Evolutionary conservation across 1,140 invertebrate genomes (phyloP), one percentile per base, ranked within the genome.

Genomic region (Portunus trituberculatus): DNA sequence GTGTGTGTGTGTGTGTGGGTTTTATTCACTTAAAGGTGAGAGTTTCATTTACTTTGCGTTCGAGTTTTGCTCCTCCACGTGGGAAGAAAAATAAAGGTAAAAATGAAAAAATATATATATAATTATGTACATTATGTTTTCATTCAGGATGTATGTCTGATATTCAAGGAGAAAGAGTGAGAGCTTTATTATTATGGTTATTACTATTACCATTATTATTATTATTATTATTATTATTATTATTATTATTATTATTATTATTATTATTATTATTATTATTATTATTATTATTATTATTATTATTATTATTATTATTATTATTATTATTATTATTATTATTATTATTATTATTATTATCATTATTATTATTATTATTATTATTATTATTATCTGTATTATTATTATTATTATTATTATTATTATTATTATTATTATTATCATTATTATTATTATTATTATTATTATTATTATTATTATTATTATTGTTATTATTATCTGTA

Each of bases 1-100:
- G 28, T 31, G 86, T 88, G 28, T 31, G 86, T 88, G 86, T 88
- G 86, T 88, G 86, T 88, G 86, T 39, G 31, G 10, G 86, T 88
- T n/a, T 88, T 29, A 84, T 84, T 12, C 83, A 84, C 25, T 84
- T 84, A 32, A 84, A 32, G 52, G 12, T 20, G 52, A 59, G 52
- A 20, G 52, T 59, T 59, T 59, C 52, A 59, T 59, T 59, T 59
- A 59, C 16, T 59, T 59, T n/a, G 31, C 2, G 83, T 84, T 16
- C 31, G 25, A 84, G 31, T 84, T 84, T 29, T 25, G 10, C 31
- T 29, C 1, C 31, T 29, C 16, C 83, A 32, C 25, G 83, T 84
- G 83, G 25, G n/a, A 32, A 28, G 28, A 84, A 32, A 84, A 29
- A 28, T 3, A 84, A 10, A 84, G 7, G 25, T 84, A n/a, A 16